Evolutionary conservation across 2,113 vertebrate genomes (phyloP), one percentile per base, ranked within the genome.

Genomic region (Cygnus buccinator): DNA sequence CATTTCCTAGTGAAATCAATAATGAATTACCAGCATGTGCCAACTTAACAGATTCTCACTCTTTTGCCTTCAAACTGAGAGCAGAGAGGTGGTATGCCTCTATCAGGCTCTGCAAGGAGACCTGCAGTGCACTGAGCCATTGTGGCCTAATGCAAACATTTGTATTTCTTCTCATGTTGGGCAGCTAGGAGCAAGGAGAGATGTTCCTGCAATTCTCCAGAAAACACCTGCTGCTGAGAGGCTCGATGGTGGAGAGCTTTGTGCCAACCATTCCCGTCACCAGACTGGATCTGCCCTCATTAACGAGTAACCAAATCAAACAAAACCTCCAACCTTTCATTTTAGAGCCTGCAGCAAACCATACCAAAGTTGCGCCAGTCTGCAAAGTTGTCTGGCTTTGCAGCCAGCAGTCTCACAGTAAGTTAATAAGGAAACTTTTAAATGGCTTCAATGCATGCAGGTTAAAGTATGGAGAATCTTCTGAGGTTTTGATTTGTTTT

Each of bases 231-330:
- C 26, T 65, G 35, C 14, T 25, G 4, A 4, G 37, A 1, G 3
- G 20, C 12, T 57, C 35, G 4, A 23, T 41, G 19, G 13, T 75
- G 65, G 33, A 72, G 33, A 54, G 19, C 28, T 85, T 46, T 2
- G 1, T 75, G 80, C 58, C 63, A 55, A 35, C 20, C 23, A 3
- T 52, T 92, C 35, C 76, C 74, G 25, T 16, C 58, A 70, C 23
- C 11, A 70, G 35, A 82, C 78, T 14, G 28, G 39, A 19, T 62
- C 44, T 88, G 28, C 39, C 16, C 52, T 95, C 68, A 87, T 96
- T 97, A 96, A 93, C 6, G 5, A 78, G 68, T 97, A 97, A 95
- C 93, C 52, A 95, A 89, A 90, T 52, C 84, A 96, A 97, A 97
- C 84, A 97, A 66, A 96, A 29, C 90, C 75, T 91, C 63, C 70